Evolutionary conservation across 2,797 vertebrate species (phyloP), one percentile per base, ranked within the genome.

Genomic region (Crax fasciolata): DNA sequence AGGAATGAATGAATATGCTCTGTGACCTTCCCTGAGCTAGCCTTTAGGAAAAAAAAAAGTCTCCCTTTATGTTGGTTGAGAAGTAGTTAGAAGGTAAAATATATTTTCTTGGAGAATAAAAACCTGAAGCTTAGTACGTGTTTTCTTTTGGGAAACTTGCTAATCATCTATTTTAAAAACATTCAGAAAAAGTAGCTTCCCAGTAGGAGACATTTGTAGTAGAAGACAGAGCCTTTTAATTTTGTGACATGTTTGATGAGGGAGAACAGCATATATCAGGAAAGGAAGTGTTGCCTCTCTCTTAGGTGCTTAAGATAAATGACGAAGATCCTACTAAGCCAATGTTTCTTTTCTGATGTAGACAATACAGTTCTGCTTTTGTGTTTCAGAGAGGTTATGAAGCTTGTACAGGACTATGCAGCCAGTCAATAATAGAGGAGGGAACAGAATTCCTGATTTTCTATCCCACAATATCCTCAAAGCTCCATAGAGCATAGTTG

Each of bases 161-260:
- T 95, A 96, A 90, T 81, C 76, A 81, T 95, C 46, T 96, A 16
- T 90, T 94, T 88, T 88, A 80, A 94, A 84, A 80, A 78, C 62
- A 84, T 75, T 72, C 39, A 38, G 51, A 49, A 81, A 87, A 88
- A 84, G 83, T 11, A 68, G 28, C 76, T 91, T 93, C 87, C 66
- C 79, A 48, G 81, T 71, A 92, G 82, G 89, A 77, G 59, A 58
- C 61, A 30, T 87, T 84, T 71, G 46, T 87, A 89, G 92, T 39
- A 78, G 73, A 72, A 88, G 58, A 65, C 58, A 62, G 58, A 79
- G 44, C 70, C 24, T 72, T 94, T 62, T 52, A 46, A 72, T 44
- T 83, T 83, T 89, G 73, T 65, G 30, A 93, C 87, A 72, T 68
- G 58, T 87, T 93, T 94, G 94, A 94, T 95, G 81, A 91, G 68